Conservation (phyloP, 2,113 vertebrate genomes). For the Solea solea region DNA sequence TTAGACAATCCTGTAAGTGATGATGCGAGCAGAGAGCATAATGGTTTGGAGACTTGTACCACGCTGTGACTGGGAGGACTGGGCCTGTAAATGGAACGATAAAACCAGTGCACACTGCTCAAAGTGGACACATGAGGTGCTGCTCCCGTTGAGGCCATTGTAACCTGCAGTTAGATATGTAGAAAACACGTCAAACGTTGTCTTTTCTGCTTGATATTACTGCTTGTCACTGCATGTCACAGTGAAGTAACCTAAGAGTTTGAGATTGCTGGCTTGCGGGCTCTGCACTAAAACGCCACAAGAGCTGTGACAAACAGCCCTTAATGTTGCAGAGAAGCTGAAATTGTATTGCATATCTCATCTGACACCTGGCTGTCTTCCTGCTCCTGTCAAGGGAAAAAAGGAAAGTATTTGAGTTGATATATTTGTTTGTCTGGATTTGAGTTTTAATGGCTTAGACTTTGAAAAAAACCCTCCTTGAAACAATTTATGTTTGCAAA, state of each 20-base stretch:
- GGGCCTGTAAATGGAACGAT: not conserved
- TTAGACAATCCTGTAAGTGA: slow-evolving; percentile 25
- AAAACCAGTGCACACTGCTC: slow-evolving; percentile 1
- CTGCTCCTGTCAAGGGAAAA: slow-evolving; percentile 9
- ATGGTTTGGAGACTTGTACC: slow-evolving; percentile 28
- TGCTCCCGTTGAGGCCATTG: not conserved
- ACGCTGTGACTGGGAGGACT: slow-evolving; percentile 17
- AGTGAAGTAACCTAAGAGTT: slow-evolving; percentile 35
- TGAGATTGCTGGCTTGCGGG: slow-evolving; percentile 26
- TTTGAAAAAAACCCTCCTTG: not conserved
- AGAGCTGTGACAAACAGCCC: slow-evolving; percentile 37
- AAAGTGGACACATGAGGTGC: not conserved
- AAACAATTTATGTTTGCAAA: not conserved
- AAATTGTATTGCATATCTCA: slow-evolving; percentile 24
- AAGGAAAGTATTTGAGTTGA: slow-evolving; percentile 19
- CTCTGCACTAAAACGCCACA: slow-evolving; percentile 17
- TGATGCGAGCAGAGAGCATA: slow-evolving; percentile 10
- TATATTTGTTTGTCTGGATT: slow-evolving; percentile 10
- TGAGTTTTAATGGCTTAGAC: not conserved
- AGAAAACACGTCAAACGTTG: slow-evolving; percentile 7
- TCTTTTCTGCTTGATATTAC: slow-evolving; percentile 24
- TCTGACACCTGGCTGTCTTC: slow-evolving; percentile 34
- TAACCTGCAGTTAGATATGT: not conserved
- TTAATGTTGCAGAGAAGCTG: slow-evolving; percentile 26
- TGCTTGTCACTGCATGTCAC: slow-evolving; percentile 18